Conservation (phyloP, 2,797 vertebrate species). For the Chiloscyllium punctatum region DNA sequence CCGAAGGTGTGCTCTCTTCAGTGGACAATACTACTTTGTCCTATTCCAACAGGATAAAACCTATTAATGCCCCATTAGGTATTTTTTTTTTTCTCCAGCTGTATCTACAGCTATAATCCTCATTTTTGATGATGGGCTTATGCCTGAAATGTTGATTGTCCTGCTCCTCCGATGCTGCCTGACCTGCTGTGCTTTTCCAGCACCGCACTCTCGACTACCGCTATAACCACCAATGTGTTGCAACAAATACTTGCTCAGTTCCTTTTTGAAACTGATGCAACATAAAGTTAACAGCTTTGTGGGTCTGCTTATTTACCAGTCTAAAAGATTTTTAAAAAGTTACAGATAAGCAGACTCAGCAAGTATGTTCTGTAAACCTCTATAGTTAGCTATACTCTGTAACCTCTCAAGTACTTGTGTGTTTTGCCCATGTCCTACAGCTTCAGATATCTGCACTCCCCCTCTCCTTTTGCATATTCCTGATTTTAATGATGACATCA, state of each 20-base stretch:
- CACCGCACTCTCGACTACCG: too few relatives aligned
- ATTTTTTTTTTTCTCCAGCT: background rate
- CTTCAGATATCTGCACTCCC: background rate
- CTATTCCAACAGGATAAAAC: background rate
- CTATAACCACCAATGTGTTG: background rate
- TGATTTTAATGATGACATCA: background rate
- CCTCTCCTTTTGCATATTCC: background rate
- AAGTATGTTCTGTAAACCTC: background rate
- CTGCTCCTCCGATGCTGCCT: too few relatives aligned
- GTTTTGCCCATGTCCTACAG: background rate
- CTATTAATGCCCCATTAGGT: background rate
- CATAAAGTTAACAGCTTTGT: background rate
- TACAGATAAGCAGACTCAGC: background rate
- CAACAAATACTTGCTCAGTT: background rate
- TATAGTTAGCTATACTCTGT: background rate
- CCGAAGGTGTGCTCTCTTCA: background rate
- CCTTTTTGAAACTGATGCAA: background rate
- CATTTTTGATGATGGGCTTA: too few relatives aligned
- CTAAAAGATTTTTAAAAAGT: background rate
- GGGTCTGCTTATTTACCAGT: background rate
- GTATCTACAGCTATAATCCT: background rate
- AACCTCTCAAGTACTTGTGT: background rate
- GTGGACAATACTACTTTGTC: background rate
- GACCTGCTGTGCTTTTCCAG: too few relatives aligned
- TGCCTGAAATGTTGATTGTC: too few relatives aligned